Percentiles rank a stretch among this genome's conserved stretches.
Evolutionary conservation across 2,888 invertebrate species (phyloP).

Genomic region (Steromphala cineraria): DNA sequence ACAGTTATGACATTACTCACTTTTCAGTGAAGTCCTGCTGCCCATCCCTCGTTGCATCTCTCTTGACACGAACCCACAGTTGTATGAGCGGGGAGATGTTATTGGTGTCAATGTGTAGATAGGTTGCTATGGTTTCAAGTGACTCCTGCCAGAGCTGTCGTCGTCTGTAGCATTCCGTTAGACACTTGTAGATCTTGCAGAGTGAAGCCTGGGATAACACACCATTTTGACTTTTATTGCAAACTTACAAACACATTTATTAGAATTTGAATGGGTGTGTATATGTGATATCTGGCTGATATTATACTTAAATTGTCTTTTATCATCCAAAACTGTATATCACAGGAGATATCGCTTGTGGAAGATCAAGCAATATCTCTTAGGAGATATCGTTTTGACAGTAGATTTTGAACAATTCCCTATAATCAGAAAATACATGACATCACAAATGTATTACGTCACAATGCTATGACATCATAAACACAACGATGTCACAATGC

Average conservation of each 20-base stretch:
- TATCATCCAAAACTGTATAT: no score
- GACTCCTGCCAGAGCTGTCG: constrained; percentile 28
- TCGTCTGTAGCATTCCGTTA: constrained; percentile 36
- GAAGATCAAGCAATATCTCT: no score
- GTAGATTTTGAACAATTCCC: no score
- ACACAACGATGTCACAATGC: no score
- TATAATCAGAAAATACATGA: no score
- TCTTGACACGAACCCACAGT: constrained; percentile 49
- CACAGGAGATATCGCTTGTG: no score
- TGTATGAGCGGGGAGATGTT: constrained; percentile 34
- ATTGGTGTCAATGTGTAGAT: constrained; percentile 32
- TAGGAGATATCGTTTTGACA: no score
- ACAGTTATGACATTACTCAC: constrained; percentile 30
- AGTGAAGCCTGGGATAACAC: constrained; percentile 31
- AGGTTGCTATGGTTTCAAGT: constrained; percentile 34
- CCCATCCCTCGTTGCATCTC: constrained; percentile 34
- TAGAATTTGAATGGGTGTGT: no score
- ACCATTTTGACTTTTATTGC: neutral
- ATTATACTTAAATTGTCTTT: no score
- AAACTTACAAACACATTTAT: neutral
- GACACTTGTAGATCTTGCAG: constrained; percentile 34
- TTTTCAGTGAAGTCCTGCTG: constrained; percentile 32
- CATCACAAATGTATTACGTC: no score
- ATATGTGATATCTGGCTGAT: no score
- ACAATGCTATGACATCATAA: no score